Evolutionary conservation across 2,113 vertebrate species (phyloP).

Genomic region (Erythrocebus patas): DNA sequence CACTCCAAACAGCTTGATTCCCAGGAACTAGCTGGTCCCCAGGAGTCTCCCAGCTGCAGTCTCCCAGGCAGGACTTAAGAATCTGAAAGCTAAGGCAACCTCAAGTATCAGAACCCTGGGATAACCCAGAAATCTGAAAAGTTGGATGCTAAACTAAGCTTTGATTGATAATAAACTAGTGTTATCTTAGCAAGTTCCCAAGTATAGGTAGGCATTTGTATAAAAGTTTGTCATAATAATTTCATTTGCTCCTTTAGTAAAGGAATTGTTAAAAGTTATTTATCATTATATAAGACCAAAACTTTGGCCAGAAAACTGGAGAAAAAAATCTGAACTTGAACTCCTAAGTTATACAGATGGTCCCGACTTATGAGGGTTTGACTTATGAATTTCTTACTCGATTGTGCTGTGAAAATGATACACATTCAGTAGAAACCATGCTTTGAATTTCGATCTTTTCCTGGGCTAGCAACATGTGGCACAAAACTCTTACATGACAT

Average conservation of each 20-base stretch:
- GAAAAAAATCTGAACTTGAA: background rate
- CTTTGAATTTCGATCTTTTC: background rate
- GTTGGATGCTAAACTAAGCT: background rate
- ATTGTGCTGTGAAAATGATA: background rate
- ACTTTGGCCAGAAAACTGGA: background rate
- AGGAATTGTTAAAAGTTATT: background rate
- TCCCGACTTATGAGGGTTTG: background rate
- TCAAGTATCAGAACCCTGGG: background rate
- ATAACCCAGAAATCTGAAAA: background rate
- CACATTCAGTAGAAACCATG: background rate
- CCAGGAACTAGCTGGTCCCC: background rate
- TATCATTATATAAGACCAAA: background rate
- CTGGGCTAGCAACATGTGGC: background rate
- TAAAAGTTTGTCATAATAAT: background rate
- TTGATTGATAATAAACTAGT: conserved; percentile 11
- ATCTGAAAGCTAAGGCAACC: background rate
- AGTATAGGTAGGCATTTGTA: background rate
- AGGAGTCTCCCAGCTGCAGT: background rate
- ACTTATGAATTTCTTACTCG: background rate
- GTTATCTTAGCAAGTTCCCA: background rate
- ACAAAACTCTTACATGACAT: background rate
- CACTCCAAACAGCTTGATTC: background rate
- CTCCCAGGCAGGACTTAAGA: background rate
- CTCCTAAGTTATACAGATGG: background rate
- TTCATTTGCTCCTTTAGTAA: background rate